A percentile compares a stretch with the other conserved stretches of the same genome.
Evolutionary conservation across 2,113 vertebrate species (phyloP).

Genomic region (Rhinoderma darwinii): DNA sequence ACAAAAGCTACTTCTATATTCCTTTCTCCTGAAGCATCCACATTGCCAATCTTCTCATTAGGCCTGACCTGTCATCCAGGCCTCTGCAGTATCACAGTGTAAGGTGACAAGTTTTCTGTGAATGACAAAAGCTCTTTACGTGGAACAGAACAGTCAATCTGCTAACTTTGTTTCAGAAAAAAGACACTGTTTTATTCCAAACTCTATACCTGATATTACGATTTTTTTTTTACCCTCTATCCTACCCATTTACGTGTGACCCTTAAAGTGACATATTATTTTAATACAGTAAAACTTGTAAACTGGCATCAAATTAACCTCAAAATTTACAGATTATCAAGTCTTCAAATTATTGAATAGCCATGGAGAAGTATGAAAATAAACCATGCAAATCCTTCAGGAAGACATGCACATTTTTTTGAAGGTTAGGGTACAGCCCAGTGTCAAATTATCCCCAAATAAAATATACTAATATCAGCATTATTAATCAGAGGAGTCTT

Average conservation of each 20-base stretch:
- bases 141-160: constrained; percentile 72
- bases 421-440: too few species aligned
- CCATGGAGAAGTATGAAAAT: not conserved
- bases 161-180: constrained; percentile 63
- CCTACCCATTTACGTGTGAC: not conserved
- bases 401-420: not conserved
- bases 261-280: not conserved
- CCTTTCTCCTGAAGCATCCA: constrained; percentile 61
- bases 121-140: constrained; percentile 76
- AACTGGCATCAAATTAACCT: not conserved
- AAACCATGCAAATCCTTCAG: not conserved
- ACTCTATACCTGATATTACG: constrained; percentile 52
- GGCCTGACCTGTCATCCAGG: constrained; percentile 67
- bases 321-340: not conserved
- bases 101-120: constrained; percentile 69
- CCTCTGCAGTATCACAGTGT: constrained; percentile 66
- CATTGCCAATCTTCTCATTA: constrained; percentile 72
- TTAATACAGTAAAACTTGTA: not conserved
- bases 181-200: constrained; percentile 25
- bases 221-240: constrained; percentile 32
- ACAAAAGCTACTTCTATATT: constrained; percentile 64
- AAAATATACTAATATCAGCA: too few species aligned
- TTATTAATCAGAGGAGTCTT: too few species aligned
- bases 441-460: too few species aligned
- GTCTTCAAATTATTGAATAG: not conserved